phyloP scores from a whole-genome alignment of 2,113 vertebrate species.

The Catagonus wagneri region DNA sequence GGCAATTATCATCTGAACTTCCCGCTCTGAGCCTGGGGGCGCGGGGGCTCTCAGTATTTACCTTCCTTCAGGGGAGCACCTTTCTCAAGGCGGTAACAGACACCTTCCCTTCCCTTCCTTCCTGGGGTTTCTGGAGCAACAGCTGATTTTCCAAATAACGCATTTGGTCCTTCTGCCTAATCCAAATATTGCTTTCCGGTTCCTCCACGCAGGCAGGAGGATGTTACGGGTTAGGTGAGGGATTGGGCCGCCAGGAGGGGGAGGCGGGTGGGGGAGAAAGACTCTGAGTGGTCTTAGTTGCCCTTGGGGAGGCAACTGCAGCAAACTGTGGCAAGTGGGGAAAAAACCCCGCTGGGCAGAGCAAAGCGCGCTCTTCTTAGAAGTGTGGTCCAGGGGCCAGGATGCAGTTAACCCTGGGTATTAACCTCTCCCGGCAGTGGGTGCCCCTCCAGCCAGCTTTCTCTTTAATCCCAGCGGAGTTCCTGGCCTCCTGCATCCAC shows the following conservation, averaged over 20 bases:
- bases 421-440: background rate
- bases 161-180: background rate
- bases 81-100: background rate
- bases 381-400: rapidly evolving
- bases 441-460: background rate
- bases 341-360: rapidly evolving
- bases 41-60: rapidly evolving
- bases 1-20: too few species aligned
- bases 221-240: background rate
- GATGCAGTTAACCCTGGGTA: background rate
- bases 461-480: rapidly evolving
- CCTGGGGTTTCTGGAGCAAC: background rate
- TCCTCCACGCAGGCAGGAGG: rapidly evolving
- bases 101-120: background rate
- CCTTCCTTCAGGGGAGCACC: rapidly evolving
- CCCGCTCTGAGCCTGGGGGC: background rate
- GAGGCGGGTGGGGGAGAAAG: rapidly evolving
- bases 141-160: background rate
- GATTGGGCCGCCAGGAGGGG: background rate
- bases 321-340: rapidly evolving
- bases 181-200: background rate
- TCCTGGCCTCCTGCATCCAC: background rate
- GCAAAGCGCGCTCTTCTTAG: background rate
- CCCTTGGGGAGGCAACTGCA: rapidly evolving
- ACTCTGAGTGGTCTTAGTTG: rapidly evolving